Evolutionary conservation across 2,888 invertebrate species (phyloP), one percentile per base, ranked within the genome.

Genomic region (Lycia hirtaria): DNA sequence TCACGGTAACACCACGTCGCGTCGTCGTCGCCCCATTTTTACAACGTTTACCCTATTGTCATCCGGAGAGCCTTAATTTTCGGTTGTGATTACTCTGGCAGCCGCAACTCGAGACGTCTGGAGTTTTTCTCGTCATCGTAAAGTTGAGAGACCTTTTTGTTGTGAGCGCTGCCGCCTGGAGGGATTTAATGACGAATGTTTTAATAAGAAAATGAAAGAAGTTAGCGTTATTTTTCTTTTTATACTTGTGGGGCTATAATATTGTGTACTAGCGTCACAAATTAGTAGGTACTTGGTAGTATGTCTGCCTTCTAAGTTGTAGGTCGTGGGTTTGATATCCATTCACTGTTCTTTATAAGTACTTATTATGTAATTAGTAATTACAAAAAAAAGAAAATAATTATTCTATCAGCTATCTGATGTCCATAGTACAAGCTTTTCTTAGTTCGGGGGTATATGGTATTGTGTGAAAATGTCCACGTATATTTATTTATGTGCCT

Each of bases 41-140:
- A 64, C 65, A 64, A 62, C 60, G 54, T 62, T 62, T 58, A 52
- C 56, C 52, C 56, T 51, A 63, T 63, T 65, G 61, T 60, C 64
- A 60, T 54, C 40, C 32, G 30, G 55, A 62, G 51, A 44, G 52
- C 49, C 50, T 57, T 60, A 57, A 67, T 61, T 62, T 61, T 58
- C 57, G 26, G 57, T 60, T 51, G 60, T 67, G 54, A 62, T 62
- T 61, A 65, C 62, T 50, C 50, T 48, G 12, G 37, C 48, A 48
- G 48, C 22, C 48, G 15, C 45, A 37, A 45, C 49, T 59, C 33
- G 56, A 54, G 51, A 60, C 63, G 54, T 57, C 59, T 56, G 55
- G 44, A 53, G 56, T 43, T 54, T 50, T 53, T 35, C 38, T 30
- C 38, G 33, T 56, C 26, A 54, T 54, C 51, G 45, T 65, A 51